Base-by-base conservation (phyloP, 2,888 invertebrate genomes). In the Agonopterix subpropinquella region DNA sequence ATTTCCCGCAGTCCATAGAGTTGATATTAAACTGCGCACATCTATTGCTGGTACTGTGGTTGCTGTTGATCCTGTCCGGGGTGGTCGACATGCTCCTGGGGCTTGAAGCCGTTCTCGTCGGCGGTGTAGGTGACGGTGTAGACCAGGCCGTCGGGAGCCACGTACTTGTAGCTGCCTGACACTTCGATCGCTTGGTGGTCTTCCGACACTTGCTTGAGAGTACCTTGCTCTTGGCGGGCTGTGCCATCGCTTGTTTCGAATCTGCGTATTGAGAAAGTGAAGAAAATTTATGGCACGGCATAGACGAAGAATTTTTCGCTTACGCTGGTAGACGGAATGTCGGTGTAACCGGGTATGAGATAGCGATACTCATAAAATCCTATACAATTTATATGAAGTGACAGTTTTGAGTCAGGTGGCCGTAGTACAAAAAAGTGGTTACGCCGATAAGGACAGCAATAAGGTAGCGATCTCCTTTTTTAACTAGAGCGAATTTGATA, bases 71-170 rank as follows among this genome's bases (percentile, higher is more conserved):
- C 28, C 11, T 49, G 50, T 11, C 46, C 48, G 11, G 69, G 70
- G 15, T 81, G 80, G 37, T 77, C 75, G 10, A 84, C 68, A 37
- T 80, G 85, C 57, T 83, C 82, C 51, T 85, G 84, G 1, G 87
- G 86, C 51, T 86, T 89, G 83, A 88, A 91, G 41, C 91, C 91
- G 68, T 90, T 87, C 67, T 91, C 91, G 69, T 91, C 83, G 11
- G 91, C 91, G 47, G 77, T 72, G 79, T 83, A 91, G 9, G 79
- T 86, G 50, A 91, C 80, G 46, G 83, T 80, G 77, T 91, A 90
- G 28, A 83, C 74, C 47, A 86, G 77, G 7, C 91, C 90, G 59
- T 90, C 89, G 42, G 89, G 87, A 4, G 81, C 89, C 18, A 80
- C 73, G 80, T 90, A 91, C 51, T 79, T 82, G 80, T 88, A 90